These are phyloP conservation scores for Pseudobourletiella spinata DNA, from an alignment of 1,140 invertebrate species.

Conservation along the genomic window DNA sequence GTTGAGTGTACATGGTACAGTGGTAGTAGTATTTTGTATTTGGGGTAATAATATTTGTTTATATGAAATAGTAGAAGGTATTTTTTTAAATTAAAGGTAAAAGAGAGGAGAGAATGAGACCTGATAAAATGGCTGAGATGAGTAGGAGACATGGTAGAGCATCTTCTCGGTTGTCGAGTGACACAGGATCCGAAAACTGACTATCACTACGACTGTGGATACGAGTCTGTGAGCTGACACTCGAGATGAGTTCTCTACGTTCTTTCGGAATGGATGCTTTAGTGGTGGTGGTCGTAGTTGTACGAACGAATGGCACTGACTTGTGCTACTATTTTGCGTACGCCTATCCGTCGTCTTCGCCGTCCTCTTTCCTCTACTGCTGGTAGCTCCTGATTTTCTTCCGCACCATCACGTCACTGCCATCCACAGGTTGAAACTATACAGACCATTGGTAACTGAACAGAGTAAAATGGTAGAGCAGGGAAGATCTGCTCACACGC, in stretches of 20 bases:
- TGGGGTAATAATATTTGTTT: too few species aligned
- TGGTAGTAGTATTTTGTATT: too few species aligned
- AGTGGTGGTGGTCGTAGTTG: too few species aligned
- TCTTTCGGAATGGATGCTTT: neutral
- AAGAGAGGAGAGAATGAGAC: constrained; percentile 8
- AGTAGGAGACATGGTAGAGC: constrained; percentile 29
- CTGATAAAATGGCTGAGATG: constrained; percentile 24
- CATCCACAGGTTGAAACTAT: neutral
- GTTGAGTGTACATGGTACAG: too few species aligned
- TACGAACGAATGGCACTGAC: neutral
- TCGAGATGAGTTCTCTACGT: neutral
- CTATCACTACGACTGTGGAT: constrained; percentile 3
- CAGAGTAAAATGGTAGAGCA: neutral
- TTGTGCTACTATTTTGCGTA: neutral
- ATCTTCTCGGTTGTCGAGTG: constrained; percentile 22
- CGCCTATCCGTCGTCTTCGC: too few species aligned
- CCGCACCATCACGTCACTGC: neutral
- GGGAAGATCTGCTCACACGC: neutral
- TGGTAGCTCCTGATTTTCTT: neutral
- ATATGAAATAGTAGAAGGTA: too few species aligned
- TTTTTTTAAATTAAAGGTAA: constrained; percentile 3
- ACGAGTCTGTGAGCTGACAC: neutral
- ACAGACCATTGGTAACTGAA: too few species aligned
- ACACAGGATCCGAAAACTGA: constrained; percentile 16
- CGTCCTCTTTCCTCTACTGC: too few species aligned